These are phyloP conservation scores for Adrianichthys oophorus DNA, from an alignment of 2,797 vertebrate genomes.

Conservation along the genomic window DNA sequence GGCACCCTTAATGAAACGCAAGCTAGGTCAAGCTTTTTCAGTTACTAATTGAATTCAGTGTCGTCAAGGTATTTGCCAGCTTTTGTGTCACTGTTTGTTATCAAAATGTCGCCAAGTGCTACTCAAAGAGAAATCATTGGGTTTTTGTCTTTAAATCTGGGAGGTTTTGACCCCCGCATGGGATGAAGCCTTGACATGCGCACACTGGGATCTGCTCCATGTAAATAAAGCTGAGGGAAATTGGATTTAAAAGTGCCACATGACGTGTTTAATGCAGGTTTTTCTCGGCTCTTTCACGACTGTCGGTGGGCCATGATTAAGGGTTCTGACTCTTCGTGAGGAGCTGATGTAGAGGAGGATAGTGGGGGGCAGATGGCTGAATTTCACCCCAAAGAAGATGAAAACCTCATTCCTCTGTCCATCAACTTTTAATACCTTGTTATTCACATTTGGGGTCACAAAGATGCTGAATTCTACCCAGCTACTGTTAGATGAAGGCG, in stretches of 20 bases:
- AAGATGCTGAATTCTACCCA: no score
- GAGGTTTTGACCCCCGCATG: neutral
- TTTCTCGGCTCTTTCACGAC: no score
- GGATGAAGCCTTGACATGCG: neutral
- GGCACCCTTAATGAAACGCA: slow-evolving; percentile 14
- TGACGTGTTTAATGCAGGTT: neutral
- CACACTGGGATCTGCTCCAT: neutral
- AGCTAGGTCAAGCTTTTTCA: slow-evolving; percentile 36
- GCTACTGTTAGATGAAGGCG: no score
- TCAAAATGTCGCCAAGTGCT: neutral
- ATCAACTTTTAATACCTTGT: no score
- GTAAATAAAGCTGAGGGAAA: neutral
- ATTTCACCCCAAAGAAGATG: no score
- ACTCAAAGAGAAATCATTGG: neutral
- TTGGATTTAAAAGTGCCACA: fast-evolving
- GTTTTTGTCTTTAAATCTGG: neutral
- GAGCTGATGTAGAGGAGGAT: no score
- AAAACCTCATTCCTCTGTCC: no score
- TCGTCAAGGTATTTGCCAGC: slow-evolving; percentile 4
- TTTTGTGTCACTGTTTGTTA: slow-evolving; percentile 12
- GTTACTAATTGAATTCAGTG: slow-evolving; percentile 22
- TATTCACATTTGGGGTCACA: no score
- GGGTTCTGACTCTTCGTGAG: no score
- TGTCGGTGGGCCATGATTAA: no score
- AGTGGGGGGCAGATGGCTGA: no score